Evolutionary conservation across 2,888 invertebrate species (phyloP).

Genomic region (Frankliniella fusca): DNA sequence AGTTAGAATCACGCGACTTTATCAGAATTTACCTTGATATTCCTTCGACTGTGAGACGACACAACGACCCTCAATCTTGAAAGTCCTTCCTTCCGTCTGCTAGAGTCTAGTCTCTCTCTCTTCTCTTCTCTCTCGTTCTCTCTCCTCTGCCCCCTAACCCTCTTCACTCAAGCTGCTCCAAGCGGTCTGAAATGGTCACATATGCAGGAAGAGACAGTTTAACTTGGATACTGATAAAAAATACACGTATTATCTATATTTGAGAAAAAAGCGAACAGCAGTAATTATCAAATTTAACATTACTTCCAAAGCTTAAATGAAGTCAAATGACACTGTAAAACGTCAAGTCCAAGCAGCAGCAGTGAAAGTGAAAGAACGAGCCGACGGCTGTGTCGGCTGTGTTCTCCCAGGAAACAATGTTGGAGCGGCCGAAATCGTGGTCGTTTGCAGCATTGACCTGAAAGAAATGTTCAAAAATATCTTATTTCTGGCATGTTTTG

Average conservation of each 20-base stretch:
- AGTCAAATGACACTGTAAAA: too few relatives aligned
- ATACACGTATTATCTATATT: not conserved
- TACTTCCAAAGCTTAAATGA: too few relatives aligned
- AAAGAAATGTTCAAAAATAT: conserved; percentile 11
- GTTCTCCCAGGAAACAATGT: not conserved
- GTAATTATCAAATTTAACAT: too few relatives aligned
- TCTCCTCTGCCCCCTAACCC: not conserved
- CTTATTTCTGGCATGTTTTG: not conserved
- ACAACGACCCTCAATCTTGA: not conserved
- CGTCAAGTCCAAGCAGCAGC: too few relatives aligned
- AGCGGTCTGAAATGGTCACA: not conserved
- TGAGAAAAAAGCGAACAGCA: not conserved
- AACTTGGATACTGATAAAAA: not conserved
- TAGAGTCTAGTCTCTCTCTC: not conserved
- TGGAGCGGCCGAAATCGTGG: conserved; percentile 23
- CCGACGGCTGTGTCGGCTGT: too few relatives aligned
- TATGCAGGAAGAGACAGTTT: not conserved
- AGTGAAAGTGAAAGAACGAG: too few relatives aligned
- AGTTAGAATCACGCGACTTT: not conserved
- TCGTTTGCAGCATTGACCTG: not conserved
- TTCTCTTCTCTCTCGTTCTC: not conserved
- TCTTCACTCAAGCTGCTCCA: too few relatives aligned
- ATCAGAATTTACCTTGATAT: not conserved
- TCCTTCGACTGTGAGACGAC: not conserved
- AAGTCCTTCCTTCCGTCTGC: conserved; percentile 11